A percentile compares a stretch with the other conserved stretches of the same genome.
Evolutionary conservation across 2,113 vertebrate genomes (phyloP).

Genomic region (Gorsachius goisagi): DNA sequence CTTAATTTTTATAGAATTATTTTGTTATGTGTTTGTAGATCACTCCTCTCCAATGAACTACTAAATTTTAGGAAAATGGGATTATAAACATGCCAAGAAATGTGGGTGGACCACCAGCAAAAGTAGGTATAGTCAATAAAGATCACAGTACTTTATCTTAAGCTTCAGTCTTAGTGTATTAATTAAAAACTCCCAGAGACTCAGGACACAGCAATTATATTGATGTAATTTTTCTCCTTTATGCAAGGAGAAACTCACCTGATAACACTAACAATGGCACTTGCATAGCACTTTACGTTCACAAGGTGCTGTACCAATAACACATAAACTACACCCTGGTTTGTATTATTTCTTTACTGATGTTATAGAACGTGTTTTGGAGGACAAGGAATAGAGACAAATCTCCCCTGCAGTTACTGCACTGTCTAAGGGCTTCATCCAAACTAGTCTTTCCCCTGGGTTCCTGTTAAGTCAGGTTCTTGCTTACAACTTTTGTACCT

Average conservation of each 20-base stretch:
- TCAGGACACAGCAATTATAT: background rate
- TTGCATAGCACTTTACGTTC: background rate
- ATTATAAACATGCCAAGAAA: background rate
- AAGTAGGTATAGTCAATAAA: background rate
- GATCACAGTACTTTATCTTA: background rate
- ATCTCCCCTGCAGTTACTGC: background rate
- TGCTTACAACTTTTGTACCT: background rate
- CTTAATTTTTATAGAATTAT: background rate
- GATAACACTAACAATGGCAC: slow-evolving; percentile 10
- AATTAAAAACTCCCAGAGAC: slow-evolving; percentile 2
- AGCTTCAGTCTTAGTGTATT: background rate
- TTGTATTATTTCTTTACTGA: slow-evolving; percentile 18
- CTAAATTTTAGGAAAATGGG: background rate
- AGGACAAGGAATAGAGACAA: background rate
- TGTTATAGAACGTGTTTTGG: background rate
- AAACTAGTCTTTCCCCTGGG: background rate
- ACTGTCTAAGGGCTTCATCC: background rate
- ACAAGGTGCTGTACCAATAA: background rate
- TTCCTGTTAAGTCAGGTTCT: background rate
- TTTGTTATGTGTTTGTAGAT: background rate
- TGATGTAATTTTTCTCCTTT: slow-evolving; percentile 29
- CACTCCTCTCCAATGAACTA: background rate
- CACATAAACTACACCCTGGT: background rate
- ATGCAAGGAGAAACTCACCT: slow-evolving; percentile 17
- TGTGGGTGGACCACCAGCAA: background rate